Evolutionary conservation across 1,140 invertebrate genomes (phyloP), one percentile per base, ranked within the genome.

Genomic region (Drosophila mayri): DNA sequence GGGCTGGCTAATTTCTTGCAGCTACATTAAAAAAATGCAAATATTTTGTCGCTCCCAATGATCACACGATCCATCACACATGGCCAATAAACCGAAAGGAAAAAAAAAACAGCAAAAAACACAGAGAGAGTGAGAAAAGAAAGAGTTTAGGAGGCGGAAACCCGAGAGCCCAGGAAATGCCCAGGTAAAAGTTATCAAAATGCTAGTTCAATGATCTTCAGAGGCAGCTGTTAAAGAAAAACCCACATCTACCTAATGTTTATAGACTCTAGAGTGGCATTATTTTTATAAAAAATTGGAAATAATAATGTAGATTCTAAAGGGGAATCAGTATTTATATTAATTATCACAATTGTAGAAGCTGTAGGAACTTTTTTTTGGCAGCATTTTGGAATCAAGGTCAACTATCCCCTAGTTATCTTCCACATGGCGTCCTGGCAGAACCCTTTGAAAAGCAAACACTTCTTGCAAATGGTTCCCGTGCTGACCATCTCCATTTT

Each of bases 391-490:
- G n/a, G 4, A n/a, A 12, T 38, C 9, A 14, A 18, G 3, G 8
- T 7, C 6, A 2, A 18, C 11, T 18, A 25, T 2, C 61, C 20
- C 0, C 54, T 43, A 10, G 18, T 8, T 55, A 2, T 55, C 35
- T 14, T 35, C 50, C 6, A 80, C 59, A 46, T 58, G 30, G 7
- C 58, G 28, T 14, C 22, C 20, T 61, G 30, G 30, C 81, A 84
- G 2, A 84, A 35, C 10, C 16, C 18, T 0, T 18, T 20, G n/a
- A 74, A 63, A 12, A 81, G 46, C 50, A 86, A 12, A 5, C 82
- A 86, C 46, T 81, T 85, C 0, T 32, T 54, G 63, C 81, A 85
- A 10, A 84, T 70, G n/a, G 8, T 18, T 4, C n/a, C 59, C 1
- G 38, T 22, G 6, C 22, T 9, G 2, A 85, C 58, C 37, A 77